phyloP scores from a whole-genome alignment of 1,140 invertebrate genomes.

The Aphelinus certus region DNA sequence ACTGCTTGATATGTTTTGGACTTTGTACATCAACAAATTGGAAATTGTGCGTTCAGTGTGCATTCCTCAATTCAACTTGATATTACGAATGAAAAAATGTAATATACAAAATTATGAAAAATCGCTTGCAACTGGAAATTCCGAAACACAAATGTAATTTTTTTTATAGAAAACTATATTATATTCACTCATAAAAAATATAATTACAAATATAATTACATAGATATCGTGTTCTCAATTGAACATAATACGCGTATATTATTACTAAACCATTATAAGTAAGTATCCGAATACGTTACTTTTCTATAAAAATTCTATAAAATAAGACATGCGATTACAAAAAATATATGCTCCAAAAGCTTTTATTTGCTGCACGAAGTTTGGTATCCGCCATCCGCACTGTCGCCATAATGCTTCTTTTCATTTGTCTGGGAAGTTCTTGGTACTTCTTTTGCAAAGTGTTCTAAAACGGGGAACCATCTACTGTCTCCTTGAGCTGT shows the following conservation, averaged over 20 bases:
- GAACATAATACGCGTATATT: conserved; percentile 16
- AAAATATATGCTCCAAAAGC: conserved; percentile 20
- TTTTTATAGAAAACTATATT: conserved; percentile 38
- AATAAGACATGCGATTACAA: conserved; percentile 27
- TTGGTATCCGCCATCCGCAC: conserved; percentile 41
- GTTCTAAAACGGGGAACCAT: conserved; percentile 49
- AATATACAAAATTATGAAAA: conserved; percentile 12
- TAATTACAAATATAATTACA: conserved; percentile 39
- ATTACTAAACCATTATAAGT: conserved; percentile 23
- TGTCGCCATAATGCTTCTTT: conserved; percentile 22
- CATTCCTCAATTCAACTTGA: conserved; percentile 47
- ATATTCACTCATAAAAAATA: conserved; percentile 41
- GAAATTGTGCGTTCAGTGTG: conserved; percentile 48
- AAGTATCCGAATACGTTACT: conserved; percentile 8
- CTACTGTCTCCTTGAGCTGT: conserved; percentile 42
- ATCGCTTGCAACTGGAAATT: conserved; percentile 10
- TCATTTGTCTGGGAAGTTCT: conserved; percentile 39
- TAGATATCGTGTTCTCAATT: conserved; percentile 30
- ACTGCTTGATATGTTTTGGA: conserved; percentile 48
- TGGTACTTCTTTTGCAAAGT: conserved; percentile 45
- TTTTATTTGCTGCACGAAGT: conserved; percentile 54
- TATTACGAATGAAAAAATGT: conserved; percentile 38
- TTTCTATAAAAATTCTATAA: conserved; percentile 32
- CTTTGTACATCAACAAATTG: conserved; percentile 50
- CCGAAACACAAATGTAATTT: conserved; percentile 26